Evolutionary conservation across 2,113 vertebrate genomes (phyloP), one percentile per base, ranked within the genome.

Genomic region (Promerops cafer): DNA sequence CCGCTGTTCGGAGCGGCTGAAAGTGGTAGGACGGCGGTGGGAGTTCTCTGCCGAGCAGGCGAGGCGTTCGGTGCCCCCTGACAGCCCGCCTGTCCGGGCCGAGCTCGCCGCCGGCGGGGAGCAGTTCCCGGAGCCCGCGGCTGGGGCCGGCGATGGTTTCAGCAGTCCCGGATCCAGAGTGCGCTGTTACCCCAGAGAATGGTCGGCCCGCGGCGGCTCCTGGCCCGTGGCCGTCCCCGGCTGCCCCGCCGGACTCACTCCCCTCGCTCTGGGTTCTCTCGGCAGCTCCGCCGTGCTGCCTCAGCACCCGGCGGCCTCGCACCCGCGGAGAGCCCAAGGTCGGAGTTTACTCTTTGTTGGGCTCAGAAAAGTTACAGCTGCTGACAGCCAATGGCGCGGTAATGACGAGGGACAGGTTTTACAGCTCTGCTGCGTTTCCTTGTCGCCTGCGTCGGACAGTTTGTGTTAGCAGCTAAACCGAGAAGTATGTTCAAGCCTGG

Each of bases 131-230:
- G 44, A 44, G 28, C n/a, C 33, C 10, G 12, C 50, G 9, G 52
- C 19, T 24, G 30, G 39, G 17, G 11, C 13, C 40, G 13, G 57
- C 20, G 40, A 1, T 19, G 28, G 26, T 53, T 37, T 10, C 53
- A 1, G 53, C 18, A 9, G 44, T 44, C 21, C 64, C 20, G 39
- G 8, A 4, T 23, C 20, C 53, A 1, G 14, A 6, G 23, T 6
- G 2, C 9, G 4, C 23, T 1, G n/a, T 24, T 60, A 2, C 39
- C 10, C 2, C 30, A 2, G 57, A 30, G 20, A 7, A 1, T 1
- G 30, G 40, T 6, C 50, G 0, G 35, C 28, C 49, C 28, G 8
- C 26, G 35, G 53, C 42, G 6, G 9, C 3, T 10, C 31, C 50
- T 33, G 28, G n/a, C 6, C 16, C 24, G 27, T 3, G 37, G 26